Conservation (phyloP, 2,113 vertebrate genomes). For the Microcebus murinus region DNA sequence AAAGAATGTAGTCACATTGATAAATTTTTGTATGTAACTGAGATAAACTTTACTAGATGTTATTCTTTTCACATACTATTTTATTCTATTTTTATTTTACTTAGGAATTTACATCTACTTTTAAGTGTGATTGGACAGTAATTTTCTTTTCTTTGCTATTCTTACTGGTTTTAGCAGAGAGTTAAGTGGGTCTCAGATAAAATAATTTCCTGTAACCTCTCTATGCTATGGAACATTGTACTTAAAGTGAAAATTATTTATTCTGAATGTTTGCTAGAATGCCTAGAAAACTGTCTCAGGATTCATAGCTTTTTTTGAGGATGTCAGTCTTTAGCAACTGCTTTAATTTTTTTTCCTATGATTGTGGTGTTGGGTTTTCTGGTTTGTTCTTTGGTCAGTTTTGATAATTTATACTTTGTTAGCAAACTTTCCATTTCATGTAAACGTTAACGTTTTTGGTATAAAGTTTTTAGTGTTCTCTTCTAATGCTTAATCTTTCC, state of each 20-base stretch:
- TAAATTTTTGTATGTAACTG: neutral
- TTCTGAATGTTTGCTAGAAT: neutral
- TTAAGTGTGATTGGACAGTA: neutral
- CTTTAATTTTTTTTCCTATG: neutral
- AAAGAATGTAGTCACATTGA: neutral
- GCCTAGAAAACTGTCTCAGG: neutral
- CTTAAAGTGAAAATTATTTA: neutral
- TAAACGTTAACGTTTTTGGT: neutral
- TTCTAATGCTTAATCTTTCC: neutral
- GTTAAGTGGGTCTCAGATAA: neutral
- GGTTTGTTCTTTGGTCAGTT: neutral
- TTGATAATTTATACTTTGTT: conserved; percentile 26
- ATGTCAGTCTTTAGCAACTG: neutral
- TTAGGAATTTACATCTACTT: neutral
- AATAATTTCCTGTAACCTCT: neutral
- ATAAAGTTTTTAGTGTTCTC: neutral
- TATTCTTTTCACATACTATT: neutral
- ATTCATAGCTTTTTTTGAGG: neutral
- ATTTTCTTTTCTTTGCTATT: neutral
- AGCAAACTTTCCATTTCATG: neutral
- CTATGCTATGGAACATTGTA: neutral
- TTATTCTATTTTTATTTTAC: neutral
- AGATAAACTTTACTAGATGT: neutral
- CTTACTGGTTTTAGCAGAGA: neutral
- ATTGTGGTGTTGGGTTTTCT: conserved; percentile 6